These are phyloP conservation scores for Xiphorhynchus erythropygius DNA, from an alignment of 2,797 vertebrate genomes.

Conservation along the genomic window DNA sequence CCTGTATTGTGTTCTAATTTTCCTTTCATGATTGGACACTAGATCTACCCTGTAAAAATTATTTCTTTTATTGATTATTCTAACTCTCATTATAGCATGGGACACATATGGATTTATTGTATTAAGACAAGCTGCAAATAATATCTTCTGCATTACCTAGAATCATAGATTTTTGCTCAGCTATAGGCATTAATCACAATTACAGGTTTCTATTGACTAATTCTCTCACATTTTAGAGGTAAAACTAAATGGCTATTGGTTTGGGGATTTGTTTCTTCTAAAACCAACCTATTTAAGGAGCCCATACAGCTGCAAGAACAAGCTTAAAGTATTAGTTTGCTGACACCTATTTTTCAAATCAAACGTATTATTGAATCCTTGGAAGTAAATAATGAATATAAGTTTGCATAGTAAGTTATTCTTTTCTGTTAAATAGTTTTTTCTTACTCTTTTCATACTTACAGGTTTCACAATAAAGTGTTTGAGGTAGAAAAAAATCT, in stretches of 20 bases:
- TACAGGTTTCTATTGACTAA: not conserved
- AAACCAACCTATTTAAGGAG: not conserved
- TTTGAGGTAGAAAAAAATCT: not conserved
- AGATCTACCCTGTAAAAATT: not conserved
- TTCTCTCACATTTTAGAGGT: not conserved
- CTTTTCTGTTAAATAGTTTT: conserved; percentile 16
- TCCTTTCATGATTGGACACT: not conserved
- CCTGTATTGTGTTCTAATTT: not conserved
- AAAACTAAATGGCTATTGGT: not conserved
- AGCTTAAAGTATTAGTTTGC: not conserved
- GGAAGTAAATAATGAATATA: not conserved
- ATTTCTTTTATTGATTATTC: conserved; percentile 5
- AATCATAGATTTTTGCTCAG: not conserved
- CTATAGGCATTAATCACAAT: conserved; percentile 22
- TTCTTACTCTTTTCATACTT: not conserved
- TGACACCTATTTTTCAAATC: conserved; percentile 1
- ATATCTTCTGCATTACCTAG: not conserved
- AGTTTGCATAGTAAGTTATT: conserved; percentile 11
- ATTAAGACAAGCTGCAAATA: not conserved
- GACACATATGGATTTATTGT: not conserved
- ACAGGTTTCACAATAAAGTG: not conserved
- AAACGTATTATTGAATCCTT: not conserved
- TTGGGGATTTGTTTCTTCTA: not conserved
- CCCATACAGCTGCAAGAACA: not conserved
- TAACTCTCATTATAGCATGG: not conserved